These are phyloP conservation scores for Ochlodes sylvanus DNA, from an alignment of 2,888 invertebrate species.

Conservation along the genomic window DNA sequence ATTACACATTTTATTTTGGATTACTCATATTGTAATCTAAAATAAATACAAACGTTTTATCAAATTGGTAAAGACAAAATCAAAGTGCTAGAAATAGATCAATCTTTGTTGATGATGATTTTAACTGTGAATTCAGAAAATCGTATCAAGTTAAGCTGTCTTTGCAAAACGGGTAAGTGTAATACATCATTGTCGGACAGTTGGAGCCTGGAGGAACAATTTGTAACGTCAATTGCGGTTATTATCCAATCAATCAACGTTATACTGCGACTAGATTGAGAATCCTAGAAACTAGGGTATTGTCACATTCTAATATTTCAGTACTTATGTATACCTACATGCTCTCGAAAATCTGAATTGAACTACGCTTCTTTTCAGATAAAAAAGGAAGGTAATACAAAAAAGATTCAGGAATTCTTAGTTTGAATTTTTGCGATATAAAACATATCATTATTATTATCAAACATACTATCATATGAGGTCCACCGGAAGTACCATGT, in stretches of 20 bases:
- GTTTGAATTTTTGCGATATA: no score
- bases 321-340: no score
- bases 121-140: slow-evolving; percentile 13
- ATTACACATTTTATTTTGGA: no score
- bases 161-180: slow-evolving; percentile 13
- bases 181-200: slow-evolving; percentile 35
- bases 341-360: no score
- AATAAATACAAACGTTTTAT: not conserved
- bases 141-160: slow-evolving; percentile 12
- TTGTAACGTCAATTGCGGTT: slow-evolving; percentile 36
- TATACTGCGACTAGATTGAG: slow-evolving; percentile 21
- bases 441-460: no score
- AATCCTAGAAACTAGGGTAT: not conserved
- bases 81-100: not conserved
- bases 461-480: no score
- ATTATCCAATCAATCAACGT: slow-evolving; percentile 35
- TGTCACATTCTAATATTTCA: not conserved
- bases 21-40: no score
- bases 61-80: not conserved
- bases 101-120: slow-evolving; percentile 14
- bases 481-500: no score
- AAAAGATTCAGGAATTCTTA: no score
- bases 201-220: slow-evolving; percentile 33
- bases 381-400: no score
- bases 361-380: no score